Evolutionary conservation across 2,888 invertebrate genomes (phyloP).

Genomic region (Habroteleia sp.): DNA sequence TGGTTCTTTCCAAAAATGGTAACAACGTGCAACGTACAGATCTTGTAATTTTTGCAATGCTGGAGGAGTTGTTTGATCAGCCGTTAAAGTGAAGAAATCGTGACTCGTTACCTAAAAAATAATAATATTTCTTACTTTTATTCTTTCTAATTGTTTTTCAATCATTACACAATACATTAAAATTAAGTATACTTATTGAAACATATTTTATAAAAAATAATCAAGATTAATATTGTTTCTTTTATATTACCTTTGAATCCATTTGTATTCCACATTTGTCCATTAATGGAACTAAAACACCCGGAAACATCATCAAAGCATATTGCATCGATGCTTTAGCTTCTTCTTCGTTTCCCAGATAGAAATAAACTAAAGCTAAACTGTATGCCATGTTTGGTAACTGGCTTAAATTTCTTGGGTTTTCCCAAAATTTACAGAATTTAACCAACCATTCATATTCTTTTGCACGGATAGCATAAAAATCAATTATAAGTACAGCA

Average conservation of each 20-base stretch:
- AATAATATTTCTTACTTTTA: no score
- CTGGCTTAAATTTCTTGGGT: constrained; percentile 86
- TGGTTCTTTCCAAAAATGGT: constrained; percentile 90
- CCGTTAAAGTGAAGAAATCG: constrained; percentile 82
- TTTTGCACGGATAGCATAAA: constrained; percentile 88
- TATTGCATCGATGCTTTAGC: constrained; percentile 87
- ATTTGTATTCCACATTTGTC: constrained; percentile 89
- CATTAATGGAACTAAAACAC: constrained; percentile 86
- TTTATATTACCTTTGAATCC: constrained; percentile 82
- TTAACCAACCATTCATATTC: constrained; percentile 88
- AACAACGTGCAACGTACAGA: constrained; percentile 88
- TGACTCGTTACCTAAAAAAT: constrained; percentile 70
- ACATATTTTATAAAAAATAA: no score
- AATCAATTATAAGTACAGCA: constrained; percentile 89
- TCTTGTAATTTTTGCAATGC: constrained; percentile 87
- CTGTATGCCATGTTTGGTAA: constrained; percentile 95
- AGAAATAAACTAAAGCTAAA: constrained; percentile 88
- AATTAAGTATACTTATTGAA: no score
- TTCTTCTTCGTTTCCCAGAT: constrained; percentile 81
- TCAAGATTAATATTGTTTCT: no score
- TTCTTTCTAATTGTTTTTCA: no score
- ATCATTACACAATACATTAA: no score
- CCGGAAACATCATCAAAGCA: constrained; percentile 91
- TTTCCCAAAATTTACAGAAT: constrained; percentile 84
- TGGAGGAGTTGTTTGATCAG: constrained; percentile 78